These are phyloP conservation scores for Drosophila subsilvestris DNA, from an alignment of 2,888 invertebrate species.

Conservation along the genomic window DNA sequence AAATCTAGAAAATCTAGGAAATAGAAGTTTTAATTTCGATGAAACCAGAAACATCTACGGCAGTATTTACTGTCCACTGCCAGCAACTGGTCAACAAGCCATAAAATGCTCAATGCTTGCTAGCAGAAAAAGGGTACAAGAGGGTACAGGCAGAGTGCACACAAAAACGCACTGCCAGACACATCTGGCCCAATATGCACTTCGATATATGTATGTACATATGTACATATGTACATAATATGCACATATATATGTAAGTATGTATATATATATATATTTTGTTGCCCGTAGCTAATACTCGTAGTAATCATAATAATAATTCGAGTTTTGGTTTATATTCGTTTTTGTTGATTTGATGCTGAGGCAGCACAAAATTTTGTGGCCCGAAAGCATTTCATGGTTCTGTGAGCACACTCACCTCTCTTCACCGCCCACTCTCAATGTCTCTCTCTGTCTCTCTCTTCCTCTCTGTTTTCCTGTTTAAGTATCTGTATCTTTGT, in stretches of 20 bases:
- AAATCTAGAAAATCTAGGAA: too few relatives aligned
- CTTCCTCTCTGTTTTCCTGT: background rate
- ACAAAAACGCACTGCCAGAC: background rate
- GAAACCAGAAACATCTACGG: too few relatives aligned
- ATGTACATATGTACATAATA: too few relatives aligned
- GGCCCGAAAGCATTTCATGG: conserved; percentile 36
- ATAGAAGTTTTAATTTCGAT: too few relatives aligned
- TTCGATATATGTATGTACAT: background rate
- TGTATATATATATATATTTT: background rate
- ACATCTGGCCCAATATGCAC: background rate
- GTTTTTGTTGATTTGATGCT: conserved; percentile 19
- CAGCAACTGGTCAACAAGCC: background rate
- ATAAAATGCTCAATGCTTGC: too few relatives aligned
- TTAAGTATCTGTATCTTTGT: conserved; percentile 3
- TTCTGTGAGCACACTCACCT: conserved; percentile 27
- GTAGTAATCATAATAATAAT: conserved; percentile 41
- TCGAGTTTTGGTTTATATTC: conserved; percentile 27
- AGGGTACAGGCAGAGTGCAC: background rate
- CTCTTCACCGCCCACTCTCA: background rate
- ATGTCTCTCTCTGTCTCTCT: background rate
- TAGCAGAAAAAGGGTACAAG: background rate
- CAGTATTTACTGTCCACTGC: background rate
- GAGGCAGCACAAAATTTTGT: conserved; percentile 34
- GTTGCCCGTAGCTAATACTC: conserved; percentile 34
- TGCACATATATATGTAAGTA: background rate